phyloP scores from a whole-genome alignment of 1,140 invertebrate genomes.

The Hyphantria cunea region DNA sequence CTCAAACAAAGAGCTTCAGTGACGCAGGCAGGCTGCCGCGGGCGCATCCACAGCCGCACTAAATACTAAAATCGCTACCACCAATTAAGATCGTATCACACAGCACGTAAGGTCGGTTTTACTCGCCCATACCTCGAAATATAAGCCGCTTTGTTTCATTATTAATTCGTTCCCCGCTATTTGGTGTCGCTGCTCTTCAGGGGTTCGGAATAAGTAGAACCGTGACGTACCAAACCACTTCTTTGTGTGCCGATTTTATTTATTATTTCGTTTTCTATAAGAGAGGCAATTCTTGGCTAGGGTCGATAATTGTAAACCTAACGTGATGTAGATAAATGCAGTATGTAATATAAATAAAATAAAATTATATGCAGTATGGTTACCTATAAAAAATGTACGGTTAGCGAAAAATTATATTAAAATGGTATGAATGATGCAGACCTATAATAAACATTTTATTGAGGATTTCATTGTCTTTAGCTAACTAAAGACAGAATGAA shows the following conservation, averaged over 20 bases:
- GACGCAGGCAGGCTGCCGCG: constrained; percentile 63
- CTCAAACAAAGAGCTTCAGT: constrained; percentile 76
- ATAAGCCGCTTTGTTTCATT: constrained; percentile 70
- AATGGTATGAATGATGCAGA: too few species aligned
- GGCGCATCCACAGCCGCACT: constrained; percentile 52
- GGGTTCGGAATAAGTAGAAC: constrained; percentile 58
- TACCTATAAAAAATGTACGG: too few species aligned
- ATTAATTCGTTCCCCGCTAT: constrained; percentile 73
- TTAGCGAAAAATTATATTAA: too few species aligned
- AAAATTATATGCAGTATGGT: too few species aligned
- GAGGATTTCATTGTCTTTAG: too few species aligned
- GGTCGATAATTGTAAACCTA: too few species aligned
- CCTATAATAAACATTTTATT: too few species aligned
- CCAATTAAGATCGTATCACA: constrained; percentile 67
- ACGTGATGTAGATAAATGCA: too few species aligned
- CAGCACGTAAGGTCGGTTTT: constrained; percentile 59
- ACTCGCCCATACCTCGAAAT: constrained; percentile 32
- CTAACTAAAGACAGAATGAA: too few species aligned
- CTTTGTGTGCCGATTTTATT: constrained; percentile 37
- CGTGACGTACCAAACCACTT: constrained; percentile 52
- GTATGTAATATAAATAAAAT: too few species aligned
- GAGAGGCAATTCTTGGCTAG: too few species aligned
- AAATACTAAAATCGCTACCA: constrained; percentile 48
- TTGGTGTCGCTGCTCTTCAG: constrained; percentile 75
- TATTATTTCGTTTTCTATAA: constrained; percentile 44